Evolutionary conservation across 2,113 vertebrate genomes (phyloP).

Genomic region (Neotoma lepida): DNA sequence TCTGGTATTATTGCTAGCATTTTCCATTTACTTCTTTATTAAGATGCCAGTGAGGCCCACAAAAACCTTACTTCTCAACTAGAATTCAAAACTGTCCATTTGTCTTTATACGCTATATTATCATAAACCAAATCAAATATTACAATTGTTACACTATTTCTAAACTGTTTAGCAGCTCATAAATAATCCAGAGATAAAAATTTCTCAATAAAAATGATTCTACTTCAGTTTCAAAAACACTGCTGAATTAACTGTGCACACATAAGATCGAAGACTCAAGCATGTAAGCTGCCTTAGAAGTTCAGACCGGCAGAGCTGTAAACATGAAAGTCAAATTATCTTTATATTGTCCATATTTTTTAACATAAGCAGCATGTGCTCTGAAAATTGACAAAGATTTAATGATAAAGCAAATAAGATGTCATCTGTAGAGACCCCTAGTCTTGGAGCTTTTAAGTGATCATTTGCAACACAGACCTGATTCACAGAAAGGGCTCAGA

Average conservation of each 20-base stretch:
- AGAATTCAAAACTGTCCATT: conserved; percentile 31
- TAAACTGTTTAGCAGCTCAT: conserved; percentile 27
- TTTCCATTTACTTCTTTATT: conserved; percentile 47
- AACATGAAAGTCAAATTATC: conserved; percentile 21
- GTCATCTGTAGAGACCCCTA: conserved; percentile 9
- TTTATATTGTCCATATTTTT: not conserved
- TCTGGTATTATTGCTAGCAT: not conserved
- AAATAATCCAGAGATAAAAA: conserved; percentile 28
- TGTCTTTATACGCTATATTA: not conserved
- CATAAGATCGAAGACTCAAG: not conserved
- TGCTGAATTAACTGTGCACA: conserved; percentile 15
- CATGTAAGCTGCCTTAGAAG: not conserved
- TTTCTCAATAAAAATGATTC: conserved; percentile 24
- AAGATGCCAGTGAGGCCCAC: not conserved
- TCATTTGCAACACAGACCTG: not conserved
- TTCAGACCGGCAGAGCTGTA: conserved; percentile 21
- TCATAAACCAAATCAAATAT: not conserved
- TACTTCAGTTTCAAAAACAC: conserved; percentile 11
- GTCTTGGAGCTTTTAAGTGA: not conserved
- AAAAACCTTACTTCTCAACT: not conserved
- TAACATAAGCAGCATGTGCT: not conserved
- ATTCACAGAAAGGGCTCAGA: not conserved
- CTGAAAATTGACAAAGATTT: not conserved
- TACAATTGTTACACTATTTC: not conserved
- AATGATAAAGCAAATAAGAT: conserved; percentile 19